A percentile compares a stretch with the other conserved stretches of the same genome.
Conservation (phyloP, 2,113 vertebrate species). For the Syngnathoides biaculeatus region DNA sequence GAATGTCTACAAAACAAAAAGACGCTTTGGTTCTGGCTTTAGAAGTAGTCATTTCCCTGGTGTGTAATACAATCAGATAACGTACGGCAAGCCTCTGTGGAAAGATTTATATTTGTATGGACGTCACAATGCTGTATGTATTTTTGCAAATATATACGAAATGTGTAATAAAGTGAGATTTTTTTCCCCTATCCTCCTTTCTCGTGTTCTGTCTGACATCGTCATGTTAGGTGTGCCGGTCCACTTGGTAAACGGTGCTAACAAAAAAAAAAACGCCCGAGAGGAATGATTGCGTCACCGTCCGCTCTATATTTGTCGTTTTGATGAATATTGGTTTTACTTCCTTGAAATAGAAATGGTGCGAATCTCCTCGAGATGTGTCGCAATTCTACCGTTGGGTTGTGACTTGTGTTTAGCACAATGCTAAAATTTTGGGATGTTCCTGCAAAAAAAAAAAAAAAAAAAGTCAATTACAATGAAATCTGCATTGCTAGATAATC, state of each 20-base stretch:
- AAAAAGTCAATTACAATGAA: too few species aligned
- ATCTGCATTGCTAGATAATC: not conserved
- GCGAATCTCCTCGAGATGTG: conserved; percentile 29
- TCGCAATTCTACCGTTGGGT: conserved; percentile 15
- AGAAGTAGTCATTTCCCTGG: not conserved
- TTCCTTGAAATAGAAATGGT: conserved; percentile 50
- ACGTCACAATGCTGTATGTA: conserved; percentile 50
- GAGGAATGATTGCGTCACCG: not conserved
- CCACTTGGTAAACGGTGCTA: conserved; percentile 7
- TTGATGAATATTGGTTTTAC: conserved; percentile 15
- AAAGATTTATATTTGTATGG: conserved; percentile 51
- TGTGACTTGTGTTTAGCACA: not conserved
- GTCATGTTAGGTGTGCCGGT: conserved; percentile 16
- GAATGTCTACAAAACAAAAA: conserved; percentile 22
- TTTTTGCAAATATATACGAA: conserved; percentile 32
- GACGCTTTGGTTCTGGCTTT: not conserved
- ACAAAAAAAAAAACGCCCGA: not conserved
- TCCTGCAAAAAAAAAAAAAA: too few species aligned
- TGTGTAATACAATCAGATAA: not conserved
- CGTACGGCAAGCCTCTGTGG: not conserved
- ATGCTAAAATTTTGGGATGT: not conserved
- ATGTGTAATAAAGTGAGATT: conserved; percentile 42
- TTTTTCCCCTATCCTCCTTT: conserved; percentile 19
- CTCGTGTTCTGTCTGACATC: not conserved
- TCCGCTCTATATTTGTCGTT: conserved; percentile 16